phyloP scores from a whole-genome alignment of 2,797 vertebrate species.

The Ctenopoma kingsleyae region DNA sequence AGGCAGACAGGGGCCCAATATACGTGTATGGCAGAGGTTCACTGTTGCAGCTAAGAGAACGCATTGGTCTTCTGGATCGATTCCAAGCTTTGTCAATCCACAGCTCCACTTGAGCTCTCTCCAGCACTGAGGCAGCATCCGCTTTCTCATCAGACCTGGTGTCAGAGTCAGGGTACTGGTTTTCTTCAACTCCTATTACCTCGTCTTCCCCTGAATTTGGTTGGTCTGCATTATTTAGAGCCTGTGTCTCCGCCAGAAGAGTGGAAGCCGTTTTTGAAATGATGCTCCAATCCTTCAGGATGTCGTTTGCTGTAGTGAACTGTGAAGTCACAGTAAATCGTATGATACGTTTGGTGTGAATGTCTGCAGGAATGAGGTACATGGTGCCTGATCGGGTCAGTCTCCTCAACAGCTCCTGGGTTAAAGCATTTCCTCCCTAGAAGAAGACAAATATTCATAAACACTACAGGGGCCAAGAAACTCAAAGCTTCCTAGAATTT shows the following conservation, averaged over 20 bases:
- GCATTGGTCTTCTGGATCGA: constrained; percentile 83
- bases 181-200: constrained; percentile 20
- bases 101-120: constrained; percentile 72
- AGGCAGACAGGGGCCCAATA: constrained; percentile 28
- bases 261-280: constrained; percentile 87
- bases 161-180: constrained; percentile 24
- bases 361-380: constrained; percentile 92
- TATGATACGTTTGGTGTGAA: constrained; percentile 91
- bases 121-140: constrained; percentile 34
- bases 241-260: constrained; percentile 73
- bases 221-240: constrained; percentile 25
- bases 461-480: neutral
- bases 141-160: constrained; percentile 15
- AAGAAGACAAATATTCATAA: constrained; percentile 14
- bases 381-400: constrained; percentile 88
- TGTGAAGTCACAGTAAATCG: constrained; percentile 96
- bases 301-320: constrained; percentile 91
- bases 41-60: constrained; percentile 92
- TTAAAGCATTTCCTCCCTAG: constrained; percentile 91
- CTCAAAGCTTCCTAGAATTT: neutral
- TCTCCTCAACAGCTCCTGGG: constrained; percentile 90
- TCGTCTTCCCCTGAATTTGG: constrained; percentile 32
- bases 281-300: constrained; percentile 91
- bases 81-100: constrained; percentile 83
- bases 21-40: constrained; percentile 79